A percentile compares a stretch with the other conserved stretches of the same genome.
These are phyloP conservation scores for Drosophila pallidifrons DNA, from an alignment of 1,140 invertebrate genomes.

Conservation along the genomic window DNA sequence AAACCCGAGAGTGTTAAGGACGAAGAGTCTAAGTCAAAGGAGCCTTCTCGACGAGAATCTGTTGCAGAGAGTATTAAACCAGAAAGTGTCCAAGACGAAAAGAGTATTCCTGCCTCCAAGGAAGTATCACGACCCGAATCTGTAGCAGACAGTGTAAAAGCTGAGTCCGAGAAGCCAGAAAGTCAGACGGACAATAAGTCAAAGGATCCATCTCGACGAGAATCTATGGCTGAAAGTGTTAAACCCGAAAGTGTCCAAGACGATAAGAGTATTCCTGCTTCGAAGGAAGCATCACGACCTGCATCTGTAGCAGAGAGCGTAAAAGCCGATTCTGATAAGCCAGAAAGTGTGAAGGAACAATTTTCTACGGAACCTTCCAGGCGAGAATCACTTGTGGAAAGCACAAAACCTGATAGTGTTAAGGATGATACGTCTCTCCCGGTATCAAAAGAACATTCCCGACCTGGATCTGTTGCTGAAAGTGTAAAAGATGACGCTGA, in stretches of 20 bases:
- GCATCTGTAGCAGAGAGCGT: constrained; percentile 45
- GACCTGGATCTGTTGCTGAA: constrained; percentile 24
- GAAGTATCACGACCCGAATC: constrained; percentile 39
- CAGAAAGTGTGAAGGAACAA: constrained; percentile 8
- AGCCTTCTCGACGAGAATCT: too few relatives aligned
- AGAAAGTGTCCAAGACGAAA: constrained; percentile 21
- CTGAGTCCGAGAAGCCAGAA: constrained; percentile 11
- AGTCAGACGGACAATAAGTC: constrained; percentile 39
- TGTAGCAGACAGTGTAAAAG: constrained; percentile 41
- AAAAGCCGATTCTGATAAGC: constrained; percentile 35
- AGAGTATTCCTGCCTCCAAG: constrained; percentile 30
- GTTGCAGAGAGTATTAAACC: constrained; percentile 8
- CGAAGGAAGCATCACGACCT: constrained; percentile 38
- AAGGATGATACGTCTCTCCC: constrained; percentile 6
- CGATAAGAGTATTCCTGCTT: constrained; percentile 26
- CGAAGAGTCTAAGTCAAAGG: too few relatives aligned
- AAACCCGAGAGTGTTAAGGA: constrained; percentile 12
- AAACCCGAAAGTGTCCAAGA: constrained; percentile 36
- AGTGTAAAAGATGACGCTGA: constrained; percentile 8
- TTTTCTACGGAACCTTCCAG: constrained; percentile 40
- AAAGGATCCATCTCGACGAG: constrained; percentile 40
- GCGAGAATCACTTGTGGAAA: constrained; percentile 32
- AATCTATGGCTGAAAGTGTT: constrained; percentile 46
- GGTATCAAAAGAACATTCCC: constrained; percentile 27
- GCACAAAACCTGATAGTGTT: constrained; percentile 19